phyloP scores from a whole-genome alignment of 2,888 invertebrate genomes.

The Polyommatus iphigenia region DNA sequence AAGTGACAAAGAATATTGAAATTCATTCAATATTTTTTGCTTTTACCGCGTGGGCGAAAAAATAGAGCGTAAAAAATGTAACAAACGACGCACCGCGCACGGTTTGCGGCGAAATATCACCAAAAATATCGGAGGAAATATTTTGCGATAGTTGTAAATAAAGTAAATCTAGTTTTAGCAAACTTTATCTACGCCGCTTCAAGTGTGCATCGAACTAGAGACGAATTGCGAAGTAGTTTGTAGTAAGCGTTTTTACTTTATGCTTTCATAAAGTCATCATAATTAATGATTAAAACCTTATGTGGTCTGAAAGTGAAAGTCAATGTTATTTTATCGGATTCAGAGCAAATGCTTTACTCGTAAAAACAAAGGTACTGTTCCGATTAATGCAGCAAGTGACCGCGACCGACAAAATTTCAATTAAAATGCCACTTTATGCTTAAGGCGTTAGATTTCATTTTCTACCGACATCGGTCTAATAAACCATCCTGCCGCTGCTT shows the following conservation, averaged over 20 bases:
- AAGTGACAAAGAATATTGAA: slow-evolving; percentile 26
- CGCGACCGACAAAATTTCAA: too few relatives aligned
- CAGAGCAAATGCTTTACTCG: too few relatives aligned
- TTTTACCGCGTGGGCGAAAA: slow-evolving; percentile 9
- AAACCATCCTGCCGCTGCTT: too few relatives aligned
- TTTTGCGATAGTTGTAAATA: slow-evolving; percentile 21
- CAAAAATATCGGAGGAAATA: slow-evolving; percentile 10
- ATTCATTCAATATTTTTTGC: slow-evolving; percentile 27
- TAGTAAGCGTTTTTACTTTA: background rate
- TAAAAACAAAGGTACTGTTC: too few relatives aligned
- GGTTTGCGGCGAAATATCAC: slow-evolving; percentile 24
- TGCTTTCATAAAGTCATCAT: too few relatives aligned
- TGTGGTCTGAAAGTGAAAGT: too few relatives aligned
- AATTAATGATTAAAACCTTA: too few relatives aligned
- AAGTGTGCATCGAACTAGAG: background rate
- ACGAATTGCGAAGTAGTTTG: background rate
- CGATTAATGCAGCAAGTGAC: too few relatives aligned
- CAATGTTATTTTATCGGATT: too few relatives aligned
- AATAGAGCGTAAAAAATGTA: slow-evolving; percentile 27
- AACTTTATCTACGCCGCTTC: background rate
- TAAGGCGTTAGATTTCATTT: too few relatives aligned
- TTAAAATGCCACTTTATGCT: too few relatives aligned
- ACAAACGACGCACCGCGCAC: slow-evolving; percentile 17
- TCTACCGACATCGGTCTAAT: too few relatives aligned
- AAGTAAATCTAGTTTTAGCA: background rate